A percentile compares a stretch with the other conserved stretches of the same genome.
Conservation (phyloP, 2,888 invertebrate species). For the Mimumesa dahlbomi region DNA sequence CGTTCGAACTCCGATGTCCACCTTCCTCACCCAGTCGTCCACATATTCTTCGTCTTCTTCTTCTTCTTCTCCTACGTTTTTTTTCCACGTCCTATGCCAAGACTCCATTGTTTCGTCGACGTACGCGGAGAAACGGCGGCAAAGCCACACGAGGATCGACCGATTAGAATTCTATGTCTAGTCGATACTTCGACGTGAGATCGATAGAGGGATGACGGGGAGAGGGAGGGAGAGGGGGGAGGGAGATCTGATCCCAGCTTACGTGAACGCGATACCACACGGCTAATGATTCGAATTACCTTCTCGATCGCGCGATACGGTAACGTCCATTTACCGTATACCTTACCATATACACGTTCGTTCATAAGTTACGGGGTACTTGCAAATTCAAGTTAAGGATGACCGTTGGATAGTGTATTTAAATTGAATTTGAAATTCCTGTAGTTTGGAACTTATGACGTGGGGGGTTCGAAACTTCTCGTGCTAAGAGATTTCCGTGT, state of each 20-base stretch:
- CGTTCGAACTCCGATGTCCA: slow-evolving; percentile 7
- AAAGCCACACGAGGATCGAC: slow-evolving; percentile 1
- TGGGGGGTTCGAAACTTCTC: too few relatives aligned
- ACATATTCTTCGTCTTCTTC: background rate
- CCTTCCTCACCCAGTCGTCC: background rate
- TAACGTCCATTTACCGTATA: background rate
- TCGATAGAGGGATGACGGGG: slow-evolving; percentile 35
- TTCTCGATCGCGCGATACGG: slow-evolving; percentile 12
- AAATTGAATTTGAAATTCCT: too few relatives aligned
- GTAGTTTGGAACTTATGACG: too few relatives aligned
- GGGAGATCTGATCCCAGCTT: slow-evolving; percentile 3
- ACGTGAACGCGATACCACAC: slow-evolving; percentile 22
- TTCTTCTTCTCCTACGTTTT: slow-evolving; percentile 27
- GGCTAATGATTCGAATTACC: slow-evolving; percentile 49
- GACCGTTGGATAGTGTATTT: too few relatives aligned
- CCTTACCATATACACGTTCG: too few relatives aligned
- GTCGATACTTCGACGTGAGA: slow-evolving; percentile 21
- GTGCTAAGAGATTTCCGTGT: too few relatives aligned
- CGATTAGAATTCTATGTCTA: slow-evolving; percentile 52
- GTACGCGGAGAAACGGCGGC: slow-evolving; percentile 7
- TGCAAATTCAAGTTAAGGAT: too few relatives aligned
- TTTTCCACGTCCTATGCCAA: slow-evolving; percentile 32
- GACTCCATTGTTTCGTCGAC: slow-evolving; percentile 31
- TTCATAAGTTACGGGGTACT: too few relatives aligned
- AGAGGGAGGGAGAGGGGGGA: too few relatives aligned